Evolutionary conservation across 2,113 vertebrate species (phyloP).

Genomic region (Axis porcinus): DNA sequence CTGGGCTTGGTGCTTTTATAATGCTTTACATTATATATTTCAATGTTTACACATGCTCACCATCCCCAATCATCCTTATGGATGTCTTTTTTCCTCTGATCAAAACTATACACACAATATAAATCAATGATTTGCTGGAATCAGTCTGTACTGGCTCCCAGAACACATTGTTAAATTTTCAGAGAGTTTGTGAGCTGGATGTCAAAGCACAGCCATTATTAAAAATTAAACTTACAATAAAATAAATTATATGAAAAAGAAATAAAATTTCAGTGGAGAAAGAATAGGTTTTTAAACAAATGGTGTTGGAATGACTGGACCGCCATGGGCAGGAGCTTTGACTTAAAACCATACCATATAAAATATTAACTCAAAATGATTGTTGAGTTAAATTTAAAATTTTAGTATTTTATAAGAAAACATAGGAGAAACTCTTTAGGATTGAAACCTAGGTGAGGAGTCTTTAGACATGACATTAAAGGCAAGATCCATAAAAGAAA

Average conservation of each 20-base stretch:
- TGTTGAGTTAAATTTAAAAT: neutral
- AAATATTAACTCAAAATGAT: slow-evolving; percentile 19
- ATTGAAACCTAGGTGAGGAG: neutral
- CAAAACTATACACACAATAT: neutral
- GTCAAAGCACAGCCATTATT: neutral
- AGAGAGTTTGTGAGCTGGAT: neutral
- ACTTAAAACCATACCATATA: neutral
- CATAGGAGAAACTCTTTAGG: neutral
- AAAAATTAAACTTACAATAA: neutral
- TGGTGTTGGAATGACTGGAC: neutral
- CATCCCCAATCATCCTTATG: neutral
- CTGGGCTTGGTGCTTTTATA: neutral
- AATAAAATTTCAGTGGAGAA: neutral
- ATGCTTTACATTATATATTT: neutral
- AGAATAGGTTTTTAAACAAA: slow-evolving; percentile 7
- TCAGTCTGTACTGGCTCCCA: neutral
- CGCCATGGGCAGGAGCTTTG: neutral
- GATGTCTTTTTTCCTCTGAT: neutral
- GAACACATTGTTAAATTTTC: neutral
- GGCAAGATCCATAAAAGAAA: neutral
- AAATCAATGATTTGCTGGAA: neutral
- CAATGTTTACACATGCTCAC: neutral
- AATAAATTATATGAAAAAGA: neutral
- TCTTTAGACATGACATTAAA: neutral
- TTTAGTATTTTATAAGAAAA: neutral